These are phyloP conservation scores for Drosophila affinis DNA, from an alignment of 2,888 invertebrate species.

Conservation along the genomic window DNA sequence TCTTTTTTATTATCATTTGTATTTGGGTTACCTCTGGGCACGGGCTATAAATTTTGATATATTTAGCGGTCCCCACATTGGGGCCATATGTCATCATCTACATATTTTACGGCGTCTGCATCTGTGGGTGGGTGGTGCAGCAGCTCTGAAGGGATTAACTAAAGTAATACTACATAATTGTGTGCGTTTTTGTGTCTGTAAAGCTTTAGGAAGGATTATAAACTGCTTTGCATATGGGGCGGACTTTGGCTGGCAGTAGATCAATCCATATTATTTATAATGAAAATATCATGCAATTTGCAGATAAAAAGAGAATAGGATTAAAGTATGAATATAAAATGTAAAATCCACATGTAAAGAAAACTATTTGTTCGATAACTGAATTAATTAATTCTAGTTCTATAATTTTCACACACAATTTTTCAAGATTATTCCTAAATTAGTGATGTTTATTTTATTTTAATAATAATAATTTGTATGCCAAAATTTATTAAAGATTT, in stretches of 20 bases:
- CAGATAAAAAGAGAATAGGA: not conserved
- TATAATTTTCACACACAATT: no score
- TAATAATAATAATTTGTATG: no score
- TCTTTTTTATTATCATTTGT: conserved; percentile 21
- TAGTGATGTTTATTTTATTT: no score
- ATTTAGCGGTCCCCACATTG: conserved; percentile 38
- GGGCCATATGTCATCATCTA: conserved; percentile 39
- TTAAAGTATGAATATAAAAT: not conserved
- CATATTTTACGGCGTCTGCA: conserved; percentile 32
- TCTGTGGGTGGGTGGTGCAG: conserved; percentile 1
- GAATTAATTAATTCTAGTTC: no score
- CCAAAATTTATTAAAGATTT: no score
- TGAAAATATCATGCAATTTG: not conserved
- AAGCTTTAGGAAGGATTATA: not conserved
- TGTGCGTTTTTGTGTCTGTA: not conserved
- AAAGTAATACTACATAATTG: conserved; percentile 1
- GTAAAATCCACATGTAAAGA: not conserved
- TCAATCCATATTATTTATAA: not conserved
- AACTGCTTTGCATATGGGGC: not conserved
- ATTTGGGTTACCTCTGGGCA: conserved; percentile 62
- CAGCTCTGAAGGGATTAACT: conserved; percentile 14
- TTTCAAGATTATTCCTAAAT: no score
- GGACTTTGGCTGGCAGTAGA: not conserved
- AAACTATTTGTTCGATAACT: not conserved
- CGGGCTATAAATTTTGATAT: conserved; percentile 57